phyloP scores from a whole-genome alignment of 1,140 invertebrate species.

The Aricia agestis region DNA sequence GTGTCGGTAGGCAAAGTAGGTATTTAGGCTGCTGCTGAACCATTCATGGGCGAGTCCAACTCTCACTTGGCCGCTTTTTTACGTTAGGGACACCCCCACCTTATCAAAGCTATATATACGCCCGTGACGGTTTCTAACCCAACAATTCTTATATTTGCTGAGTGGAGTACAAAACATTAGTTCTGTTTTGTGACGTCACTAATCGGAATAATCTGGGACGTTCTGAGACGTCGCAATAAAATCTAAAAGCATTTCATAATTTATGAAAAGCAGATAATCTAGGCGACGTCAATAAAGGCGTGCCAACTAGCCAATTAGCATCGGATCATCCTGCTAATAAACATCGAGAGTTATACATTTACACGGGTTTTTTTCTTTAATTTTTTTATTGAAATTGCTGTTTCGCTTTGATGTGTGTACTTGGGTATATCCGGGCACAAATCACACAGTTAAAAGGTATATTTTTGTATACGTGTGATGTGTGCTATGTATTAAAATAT shows the following conservation, averaged over 20 bases:
- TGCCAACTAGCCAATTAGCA: constrained; percentile 15
- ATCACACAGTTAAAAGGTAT: too few relatives aligned
- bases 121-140: too few relatives aligned
- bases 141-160: neutral
- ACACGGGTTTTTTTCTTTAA: neutral
- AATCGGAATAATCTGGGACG: neutral
- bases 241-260: constrained; percentile 14
- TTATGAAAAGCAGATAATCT: constrained; percentile 12
- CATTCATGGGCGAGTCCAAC: too few relatives aligned
- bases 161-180: too few relatives aligned
- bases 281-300: constrained; percentile 6
- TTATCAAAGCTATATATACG: too few relatives aligned
- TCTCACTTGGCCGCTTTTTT: too few relatives aligned
- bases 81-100: too few relatives aligned
- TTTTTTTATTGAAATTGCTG: neutral
- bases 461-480: too few relatives aligned
- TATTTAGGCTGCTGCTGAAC: too few relatives aligned
- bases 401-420: neutral
- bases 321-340: constrained; percentile 4
- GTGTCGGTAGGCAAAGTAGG: too few relatives aligned
- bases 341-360: neutral
- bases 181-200: neutral
- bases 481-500: too few relatives aligned
- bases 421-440: too few relatives aligned
- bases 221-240: constrained; percentile 2